Evolutionary conservation across 2,888 invertebrate genomes (phyloP), one percentile per base, ranked within the genome.

Genomic region (Drosophila trichaetosa): DNA sequence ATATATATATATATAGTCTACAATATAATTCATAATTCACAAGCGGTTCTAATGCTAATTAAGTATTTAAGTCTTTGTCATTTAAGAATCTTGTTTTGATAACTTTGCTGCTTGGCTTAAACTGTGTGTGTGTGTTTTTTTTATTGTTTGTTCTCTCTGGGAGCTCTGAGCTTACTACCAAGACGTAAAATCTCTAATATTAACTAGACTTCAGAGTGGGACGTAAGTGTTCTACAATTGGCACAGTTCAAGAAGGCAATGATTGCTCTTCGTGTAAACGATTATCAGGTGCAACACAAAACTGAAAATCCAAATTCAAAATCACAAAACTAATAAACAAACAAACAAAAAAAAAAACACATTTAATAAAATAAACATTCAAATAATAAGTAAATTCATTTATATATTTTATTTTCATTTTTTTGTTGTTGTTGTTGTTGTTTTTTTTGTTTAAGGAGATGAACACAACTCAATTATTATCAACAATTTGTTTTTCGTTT

Each of bases 401-500:
- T 54, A 62, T 53, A 51, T 63, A 53, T 33, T 60, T 34, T 51
- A 31, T 49, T 54, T 67, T 49, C 49, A 40, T 74, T 46, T 51
- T 52, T 51, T 29, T 1, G 7, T 38, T 48, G 52, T 33, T 27
- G 3, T 27, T 1, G 1, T 38, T 36, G 31, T 64, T 57, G 42
- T 66, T 52, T 49, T 27, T 27, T 51, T 66, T 46, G 66, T 51
- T 46, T 52, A 54, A 63, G 70, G 70, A 67, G 70, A 68, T 74
- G 82, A 80, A 80, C 76, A 83, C 73, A 86, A 83, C 80, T 84
- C 69, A 72, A 74, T 69, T 59, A 27, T 69, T 74, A 82, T 78
- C 72, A 79, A 83, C 67, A 84, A 84, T 78, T 80, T 78, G 52
- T 66, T 71, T 65, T 57, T 46, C 36, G 56, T 59, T 46, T 52